Evolutionary conservation across 1,140 invertebrate genomes (phyloP).

Genomic region (Magallana gigas): DNA sequence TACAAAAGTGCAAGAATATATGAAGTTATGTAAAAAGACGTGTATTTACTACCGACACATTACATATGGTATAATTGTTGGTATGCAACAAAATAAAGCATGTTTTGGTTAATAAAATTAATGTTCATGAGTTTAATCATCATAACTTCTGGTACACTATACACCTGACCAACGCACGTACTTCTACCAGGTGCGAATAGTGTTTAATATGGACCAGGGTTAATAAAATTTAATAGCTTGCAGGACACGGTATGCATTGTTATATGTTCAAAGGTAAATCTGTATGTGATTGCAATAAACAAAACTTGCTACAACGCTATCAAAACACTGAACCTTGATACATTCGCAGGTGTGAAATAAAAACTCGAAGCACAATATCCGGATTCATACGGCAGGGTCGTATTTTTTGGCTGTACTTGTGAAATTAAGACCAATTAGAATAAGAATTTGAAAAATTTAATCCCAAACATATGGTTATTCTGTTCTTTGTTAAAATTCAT

Average conservation of each 20-base stretch:
- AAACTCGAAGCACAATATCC: conserved; percentile 12
- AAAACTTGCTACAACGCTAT: background rate
- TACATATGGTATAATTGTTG: too few relatives aligned
- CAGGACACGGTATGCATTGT: background rate
- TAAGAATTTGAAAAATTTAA: conserved; percentile 13
- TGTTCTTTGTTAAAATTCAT: background rate
- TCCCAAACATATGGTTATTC: background rate
- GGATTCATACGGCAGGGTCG: background rate
- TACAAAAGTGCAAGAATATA: too few relatives aligned
- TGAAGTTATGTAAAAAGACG: too few relatives aligned
- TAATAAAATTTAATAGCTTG: background rate
- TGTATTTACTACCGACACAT: too few relatives aligned
- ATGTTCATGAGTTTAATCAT: too few relatives aligned
- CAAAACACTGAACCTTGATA: background rate
- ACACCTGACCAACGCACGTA: too few relatives aligned
- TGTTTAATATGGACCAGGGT: background rate
- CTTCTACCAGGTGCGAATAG: too few relatives aligned
- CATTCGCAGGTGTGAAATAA: background rate
- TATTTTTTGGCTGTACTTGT: conserved; percentile 15
- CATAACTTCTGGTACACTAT: too few relatives aligned
- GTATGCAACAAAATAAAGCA: too few relatives aligned
- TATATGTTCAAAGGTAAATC: background rate
- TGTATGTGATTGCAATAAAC: background rate
- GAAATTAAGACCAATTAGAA: background rate
- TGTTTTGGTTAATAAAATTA: too few relatives aligned